A percentile compares a stretch with the other conserved stretches of the same genome.
Conservation (phyloP, 2,113 vertebrate species). For the Oxyruncus cristatus region DNA sequence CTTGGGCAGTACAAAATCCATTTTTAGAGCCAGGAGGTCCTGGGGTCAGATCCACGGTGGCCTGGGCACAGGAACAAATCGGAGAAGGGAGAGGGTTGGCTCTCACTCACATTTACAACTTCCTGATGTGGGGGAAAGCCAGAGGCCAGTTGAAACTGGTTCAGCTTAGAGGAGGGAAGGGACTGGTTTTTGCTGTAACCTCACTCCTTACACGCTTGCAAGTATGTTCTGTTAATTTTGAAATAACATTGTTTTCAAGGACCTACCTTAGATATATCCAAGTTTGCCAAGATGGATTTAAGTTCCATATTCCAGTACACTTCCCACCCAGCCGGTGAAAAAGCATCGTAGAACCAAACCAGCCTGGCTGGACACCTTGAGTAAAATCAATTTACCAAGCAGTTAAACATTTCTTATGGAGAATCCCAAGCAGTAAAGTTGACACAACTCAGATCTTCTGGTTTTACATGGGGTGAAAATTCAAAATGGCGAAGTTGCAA, state of each 20-base stretch:
- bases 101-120: background rate
- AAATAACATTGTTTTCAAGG: background rate
- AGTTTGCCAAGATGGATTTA: background rate
- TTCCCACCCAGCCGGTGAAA: background rate
- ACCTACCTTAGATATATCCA: background rate
- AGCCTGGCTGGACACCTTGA: background rate
- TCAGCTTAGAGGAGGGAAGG: background rate
- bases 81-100: background rate
- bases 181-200: background rate
- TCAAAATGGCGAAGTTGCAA: background rate
- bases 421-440: rapidly evolving
- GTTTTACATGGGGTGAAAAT: background rate
- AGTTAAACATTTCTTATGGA: background rate
- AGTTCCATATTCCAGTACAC: background rate
- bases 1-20: background rate
- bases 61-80: background rate
- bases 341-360: background rate
- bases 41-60: slow-evolving; percentile 9
- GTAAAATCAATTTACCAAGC: background rate
- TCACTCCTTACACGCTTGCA: background rate
- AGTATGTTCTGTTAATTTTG: background rate
- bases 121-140: background rate
- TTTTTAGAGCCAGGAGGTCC: slow-evolving; percentile 37
- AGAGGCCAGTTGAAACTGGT: background rate
- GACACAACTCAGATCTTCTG: background rate